phyloP scores from a whole-genome alignment of 2,888 invertebrate species.

The Clostera curtula region DNA sequence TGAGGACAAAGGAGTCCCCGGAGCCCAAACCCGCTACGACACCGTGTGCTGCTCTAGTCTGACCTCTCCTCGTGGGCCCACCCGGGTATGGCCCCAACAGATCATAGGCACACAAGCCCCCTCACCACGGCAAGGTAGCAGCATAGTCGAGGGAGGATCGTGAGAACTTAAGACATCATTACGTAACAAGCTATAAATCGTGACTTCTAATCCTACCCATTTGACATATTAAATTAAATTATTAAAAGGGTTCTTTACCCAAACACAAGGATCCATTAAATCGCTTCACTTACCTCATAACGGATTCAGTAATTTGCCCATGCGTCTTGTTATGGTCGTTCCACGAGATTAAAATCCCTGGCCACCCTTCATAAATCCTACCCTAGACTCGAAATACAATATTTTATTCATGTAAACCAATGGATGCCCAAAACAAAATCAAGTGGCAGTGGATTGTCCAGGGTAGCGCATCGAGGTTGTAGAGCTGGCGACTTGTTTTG shows the following conservation, averaged over 20 bases:
- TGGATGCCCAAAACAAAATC: slow-evolving; percentile 58
- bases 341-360: slow-evolving; percentile 64
- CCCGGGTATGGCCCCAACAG: slow-evolving; percentile 19
- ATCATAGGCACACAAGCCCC: no score
- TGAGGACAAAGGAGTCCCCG: no score
- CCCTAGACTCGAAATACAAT: slow-evolving; percentile 50
- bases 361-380: slow-evolving; percentile 69
- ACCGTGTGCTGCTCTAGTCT: no score
- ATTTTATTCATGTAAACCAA: slow-evolving; percentile 58
- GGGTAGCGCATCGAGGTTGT: no score
- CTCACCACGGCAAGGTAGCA: no score
- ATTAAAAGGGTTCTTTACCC: slow-evolving; percentile 47
- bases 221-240: slow-evolving; percentile 51
- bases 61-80: no score
- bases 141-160: no score
- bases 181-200: slow-evolving; percentile 30
- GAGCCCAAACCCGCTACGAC: no score
- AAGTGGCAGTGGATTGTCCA: slow-evolving; percentile 50
- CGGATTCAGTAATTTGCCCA: slow-evolving; percentile 70
- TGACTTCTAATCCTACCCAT: slow-evolving; percentile 29
- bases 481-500: no score
- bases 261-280: slow-evolving; percentile 62
- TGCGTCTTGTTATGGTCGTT: slow-evolving; percentile 71
- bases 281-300: slow-evolving; percentile 54
- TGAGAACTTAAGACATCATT: no score